Evolutionary conservation across 92 coral and sea anemone genomes (phyloP).

Genomic region (Heteractis magnifica): DNA sequence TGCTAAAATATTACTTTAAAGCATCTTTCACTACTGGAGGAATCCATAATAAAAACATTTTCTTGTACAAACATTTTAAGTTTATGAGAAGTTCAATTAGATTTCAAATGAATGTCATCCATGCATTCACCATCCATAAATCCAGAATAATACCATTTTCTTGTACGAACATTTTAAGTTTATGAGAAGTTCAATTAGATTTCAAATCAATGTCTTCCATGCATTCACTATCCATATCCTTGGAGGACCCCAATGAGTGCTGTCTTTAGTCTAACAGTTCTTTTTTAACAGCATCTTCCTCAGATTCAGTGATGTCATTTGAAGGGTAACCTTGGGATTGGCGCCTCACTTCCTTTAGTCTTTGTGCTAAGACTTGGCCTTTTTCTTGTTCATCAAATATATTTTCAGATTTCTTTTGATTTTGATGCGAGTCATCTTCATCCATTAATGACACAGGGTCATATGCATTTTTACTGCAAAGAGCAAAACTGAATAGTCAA

Average conservation of each 20-base stretch:
- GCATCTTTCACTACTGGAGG: neutral
- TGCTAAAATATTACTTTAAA: too few species aligned
- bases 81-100: neutral
- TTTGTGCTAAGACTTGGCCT: neutral
- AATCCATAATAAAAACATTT: neutral
- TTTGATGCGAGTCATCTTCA: neutral
- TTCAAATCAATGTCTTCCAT: constrained; percentile 3
- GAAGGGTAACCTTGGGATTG: constrained; percentile 69
- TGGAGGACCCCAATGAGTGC: neutral
- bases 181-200: neutral
- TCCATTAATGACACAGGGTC: neutral
- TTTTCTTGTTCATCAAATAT: neutral
- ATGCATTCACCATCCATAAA: neutral
- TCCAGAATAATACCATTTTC: neutral
- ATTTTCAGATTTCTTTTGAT: neutral
- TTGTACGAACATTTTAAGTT: neutral
- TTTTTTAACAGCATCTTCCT: constrained; percentile 30
- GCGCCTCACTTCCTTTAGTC: constrained; percentile 48
- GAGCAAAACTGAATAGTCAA: neutral
- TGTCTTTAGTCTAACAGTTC: neutral
- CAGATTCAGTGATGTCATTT: constrained; percentile 39
- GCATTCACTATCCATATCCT: neutral
- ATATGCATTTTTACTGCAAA: neutral
- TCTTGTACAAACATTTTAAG: neutral
- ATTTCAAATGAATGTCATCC: neutral